Evolutionary conservation across 2,797 vertebrate species (phyloP), one percentile per base, ranked within the genome.

Genomic region (Chloroceryle inda): DNA sequence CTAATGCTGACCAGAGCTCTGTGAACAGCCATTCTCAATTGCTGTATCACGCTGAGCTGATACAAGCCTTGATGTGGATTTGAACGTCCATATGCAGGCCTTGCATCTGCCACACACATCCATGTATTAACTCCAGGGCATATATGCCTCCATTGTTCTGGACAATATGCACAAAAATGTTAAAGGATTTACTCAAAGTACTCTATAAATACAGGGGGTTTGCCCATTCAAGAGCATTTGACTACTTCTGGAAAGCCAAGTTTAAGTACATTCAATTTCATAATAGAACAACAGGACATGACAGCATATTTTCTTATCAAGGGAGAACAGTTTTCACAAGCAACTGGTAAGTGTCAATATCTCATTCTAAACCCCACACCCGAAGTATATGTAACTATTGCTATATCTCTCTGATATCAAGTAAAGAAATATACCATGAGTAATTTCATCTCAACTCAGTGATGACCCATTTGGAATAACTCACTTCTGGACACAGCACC

Each of bases 11-110:
- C 95, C 96, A 95, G 94, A 95, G 89, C 88, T 94, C 27, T 94
- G 37, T 42, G 88, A 93, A 89, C 88, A 95, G 76, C 59, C 71
- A 59, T 49, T 85, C 80, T 86, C 77, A 66, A 80, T 53, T 75
- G 68, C 88, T 83, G 31, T 35, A 71, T 87, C 79, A 88, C 23
- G 77, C 78, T 94, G 89, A 94, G 85, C 19, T 92, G 68, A 93
- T 93, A 92, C 73, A 96, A 92, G 80, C 94, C 94, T 97, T 97
- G 94, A 95, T 93, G 96, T 95, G 92, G 91, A 92, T 96, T 93
- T 94, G 69, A 91, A 82, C 37, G 78, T 73, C 69, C 85, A 89
- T 72, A 40, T 74, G 80, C 55, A 71, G 67, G 66, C 67, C 63
- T 88, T 91, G 53, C 78, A 79, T 85, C 89, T 94, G 93, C 92